Base-by-base conservation (phyloP, 2,888 invertebrate species). In the Pollenia griseotomentosa region DNA sequence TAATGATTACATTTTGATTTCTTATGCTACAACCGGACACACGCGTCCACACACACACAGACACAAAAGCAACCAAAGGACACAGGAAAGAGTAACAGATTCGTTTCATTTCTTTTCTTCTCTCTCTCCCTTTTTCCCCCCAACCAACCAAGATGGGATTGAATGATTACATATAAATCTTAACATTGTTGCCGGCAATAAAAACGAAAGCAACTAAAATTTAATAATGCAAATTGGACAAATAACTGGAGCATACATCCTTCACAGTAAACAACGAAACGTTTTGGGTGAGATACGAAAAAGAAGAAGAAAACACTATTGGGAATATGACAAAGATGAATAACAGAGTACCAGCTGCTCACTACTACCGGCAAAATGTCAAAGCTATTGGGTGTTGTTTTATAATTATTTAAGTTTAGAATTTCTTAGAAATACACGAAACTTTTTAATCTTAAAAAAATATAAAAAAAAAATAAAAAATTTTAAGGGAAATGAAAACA, bases 191-290 rank as follows among this genome's bases (percentile, higher is more conserved):
- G 74, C 2, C 51, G 59, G 44, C 46, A 66, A 59, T 51, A 66
- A 68, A 74, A 51, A 6, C 33, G 33, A 55, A 66, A 75, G n/a
- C 40, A 83, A 81, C 80, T 68, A 74, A 81, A 82, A 84, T 84
- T 82, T 84, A 81, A 87, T 87, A 87, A 84, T 84, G 87, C 77
- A 87, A 87, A 87, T 87, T 87, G 87, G 78, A 82, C 78, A 82
- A 84, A 73, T 87, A 87, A 84, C 84, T 87, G 81, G 84, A 78
- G 87, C 84, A 73, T 57, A 87, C 68, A 74, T 87, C 87, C 86
- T 74, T 46, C 48, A 42, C 46, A 19, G 19, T 19, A 19, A 63
- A 63, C 40, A 63, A 14, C 19, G 6, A 33, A 33, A 33, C 33
- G 33, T 33, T 33, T 33, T 33, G 33, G 33, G 33, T 33, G 33